phyloP scores from a whole-genome alignment of 2,888 invertebrate genomes.

The Pilophorus perplexus region DNA sequence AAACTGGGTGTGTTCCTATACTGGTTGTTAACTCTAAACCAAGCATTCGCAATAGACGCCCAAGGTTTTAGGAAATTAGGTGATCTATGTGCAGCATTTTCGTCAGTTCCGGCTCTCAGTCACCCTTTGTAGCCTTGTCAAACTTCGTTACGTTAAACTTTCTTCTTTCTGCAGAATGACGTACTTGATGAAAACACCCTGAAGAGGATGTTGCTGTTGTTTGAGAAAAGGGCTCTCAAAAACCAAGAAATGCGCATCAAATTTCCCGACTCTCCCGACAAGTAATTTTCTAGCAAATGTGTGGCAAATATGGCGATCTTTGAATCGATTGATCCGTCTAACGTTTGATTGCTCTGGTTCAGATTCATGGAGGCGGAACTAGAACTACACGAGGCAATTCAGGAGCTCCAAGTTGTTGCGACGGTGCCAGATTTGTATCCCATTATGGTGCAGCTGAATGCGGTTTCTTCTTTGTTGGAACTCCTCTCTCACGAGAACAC shows the following conservation, averaged over 20 bases:
- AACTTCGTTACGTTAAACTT: not conserved
- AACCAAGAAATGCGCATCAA: constrained; percentile 99
- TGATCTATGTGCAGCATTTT: too few species aligned
- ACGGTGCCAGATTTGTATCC: constrained; percentile 95
- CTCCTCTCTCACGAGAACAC: constrained; percentile 94
- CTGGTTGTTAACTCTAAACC: too few species aligned
- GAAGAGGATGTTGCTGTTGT: constrained; percentile 83
- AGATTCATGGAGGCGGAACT: constrained; percentile 96
- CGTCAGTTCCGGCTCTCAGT: too few species aligned
- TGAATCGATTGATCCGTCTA: too few species aligned
- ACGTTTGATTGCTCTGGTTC: too few species aligned
- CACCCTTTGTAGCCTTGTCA: too few species aligned
- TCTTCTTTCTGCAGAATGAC: constrained; percentile 63
- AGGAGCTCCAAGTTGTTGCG: constrained; percentile 90
- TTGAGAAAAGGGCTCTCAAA: constrained; percentile 89
- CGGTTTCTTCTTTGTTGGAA: constrained; percentile 86
- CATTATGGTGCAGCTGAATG: constrained; percentile 81
- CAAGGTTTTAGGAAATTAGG: too few species aligned
- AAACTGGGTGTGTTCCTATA: too few species aligned
- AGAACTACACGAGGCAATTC: constrained; percentile 80
- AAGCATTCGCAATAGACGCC: too few species aligned
- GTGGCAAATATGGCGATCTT: not conserved
- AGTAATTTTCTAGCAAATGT: constrained; percentile 55
- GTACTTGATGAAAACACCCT: constrained; percentile 81
- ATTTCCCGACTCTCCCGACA: constrained; percentile 93